Percentiles rank a stretch among this genome's conserved stretches.
Evolutionary conservation across 2,113 vertebrate species (phyloP).

Genomic region (Hystrix brachyura): DNA sequence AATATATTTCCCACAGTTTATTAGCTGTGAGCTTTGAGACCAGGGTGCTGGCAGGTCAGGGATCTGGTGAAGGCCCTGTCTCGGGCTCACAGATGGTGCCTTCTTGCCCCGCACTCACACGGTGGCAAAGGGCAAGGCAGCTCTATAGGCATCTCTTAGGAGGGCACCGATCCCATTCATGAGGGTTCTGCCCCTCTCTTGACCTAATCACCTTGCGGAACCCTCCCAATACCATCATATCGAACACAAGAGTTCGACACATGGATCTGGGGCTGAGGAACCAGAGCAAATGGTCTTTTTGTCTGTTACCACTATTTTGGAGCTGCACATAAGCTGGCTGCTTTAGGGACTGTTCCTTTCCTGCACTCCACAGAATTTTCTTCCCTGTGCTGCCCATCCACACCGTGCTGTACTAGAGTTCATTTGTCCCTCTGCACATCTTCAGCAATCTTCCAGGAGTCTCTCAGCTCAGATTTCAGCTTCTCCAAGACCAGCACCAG

Average conservation of each 20-base stretch:
- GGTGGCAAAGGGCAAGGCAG: background rate
- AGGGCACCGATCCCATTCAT: background rate
- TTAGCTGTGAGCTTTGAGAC: background rate
- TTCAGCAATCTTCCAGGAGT: background rate
- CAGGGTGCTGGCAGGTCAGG: too few relatives aligned
- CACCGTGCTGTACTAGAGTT: background rate
- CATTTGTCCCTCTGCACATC: background rate
- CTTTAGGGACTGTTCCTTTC: background rate
- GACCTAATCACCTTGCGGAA: background rate
- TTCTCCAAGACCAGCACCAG: background rate
- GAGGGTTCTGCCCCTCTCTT: background rate
- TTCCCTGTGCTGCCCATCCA: background rate
- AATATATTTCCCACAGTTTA: background rate
- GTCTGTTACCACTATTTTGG: background rate
- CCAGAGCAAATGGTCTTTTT: background rate
- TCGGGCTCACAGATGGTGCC: background rate
- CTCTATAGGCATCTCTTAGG: background rate
- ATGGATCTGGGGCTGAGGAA: background rate
- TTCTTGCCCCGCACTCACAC: background rate
- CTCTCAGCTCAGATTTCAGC: constrained; percentile 1
- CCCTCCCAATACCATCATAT: background rate
- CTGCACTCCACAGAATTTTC: background rate
- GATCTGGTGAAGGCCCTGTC: background rate
- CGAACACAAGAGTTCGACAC: background rate
- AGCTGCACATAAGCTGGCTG: background rate